Evolutionary conservation across 2,797 vertebrate species (phyloP).

Genomic region (Spea hammondii): DNA sequence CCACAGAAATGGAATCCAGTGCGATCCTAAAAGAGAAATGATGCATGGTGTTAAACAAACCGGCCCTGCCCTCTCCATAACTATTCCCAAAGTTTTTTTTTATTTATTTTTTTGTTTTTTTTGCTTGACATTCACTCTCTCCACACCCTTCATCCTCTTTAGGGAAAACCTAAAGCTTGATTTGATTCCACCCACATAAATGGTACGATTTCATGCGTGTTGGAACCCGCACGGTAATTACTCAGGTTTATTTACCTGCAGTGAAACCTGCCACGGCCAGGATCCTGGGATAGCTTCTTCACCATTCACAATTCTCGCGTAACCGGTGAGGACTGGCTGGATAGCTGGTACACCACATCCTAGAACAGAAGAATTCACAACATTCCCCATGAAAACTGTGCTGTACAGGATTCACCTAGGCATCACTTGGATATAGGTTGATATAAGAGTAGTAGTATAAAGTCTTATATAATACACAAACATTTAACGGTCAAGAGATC

Average conservation of each 20-base stretch:
- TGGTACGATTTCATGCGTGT: too few relatives aligned
- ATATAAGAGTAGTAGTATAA: too few relatives aligned
- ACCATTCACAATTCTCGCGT: conserved; percentile 81
- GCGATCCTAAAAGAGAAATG: conserved; percentile 44
- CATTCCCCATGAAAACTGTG: too few relatives aligned
- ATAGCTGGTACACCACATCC: conserved; percentile 82
- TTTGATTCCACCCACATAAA: too few relatives aligned
- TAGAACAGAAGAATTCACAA: conserved; percentile 48
- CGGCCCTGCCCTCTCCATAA: too few relatives aligned
- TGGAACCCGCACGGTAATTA: too few relatives aligned
- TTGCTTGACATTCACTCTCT: too few relatives aligned
- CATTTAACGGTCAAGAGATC: not conserved
- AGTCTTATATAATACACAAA: not conserved
- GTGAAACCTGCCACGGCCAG: conserved; percentile 90
- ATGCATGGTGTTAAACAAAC: not conserved
- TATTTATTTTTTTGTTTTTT: too few relatives aligned
- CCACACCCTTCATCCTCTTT: too few relatives aligned
- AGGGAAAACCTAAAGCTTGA: too few relatives aligned
- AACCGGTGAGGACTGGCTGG: conserved; percentile 69
- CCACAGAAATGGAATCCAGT: conserved; percentile 62
- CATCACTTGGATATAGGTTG: too few relatives aligned
- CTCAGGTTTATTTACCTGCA: conserved; percentile 69
- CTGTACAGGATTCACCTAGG: not conserved
- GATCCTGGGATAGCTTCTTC: conserved; percentile 80
- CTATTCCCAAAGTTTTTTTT: too few relatives aligned